phyloP scores from a whole-genome alignment of 2,888 invertebrate species.

The Chrysolina oricalcia region DNA sequence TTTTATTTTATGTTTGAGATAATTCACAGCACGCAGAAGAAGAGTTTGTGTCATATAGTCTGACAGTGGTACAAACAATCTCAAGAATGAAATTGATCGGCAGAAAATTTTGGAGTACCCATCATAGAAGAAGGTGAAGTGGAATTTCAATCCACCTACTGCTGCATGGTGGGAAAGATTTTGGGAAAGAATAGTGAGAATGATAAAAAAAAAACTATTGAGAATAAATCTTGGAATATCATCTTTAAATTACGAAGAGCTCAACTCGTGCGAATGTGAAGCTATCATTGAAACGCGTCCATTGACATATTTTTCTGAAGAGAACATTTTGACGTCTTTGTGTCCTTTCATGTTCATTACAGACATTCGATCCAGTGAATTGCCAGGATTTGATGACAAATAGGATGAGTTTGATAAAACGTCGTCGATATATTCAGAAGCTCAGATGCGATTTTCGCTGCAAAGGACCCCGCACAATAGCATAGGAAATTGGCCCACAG shows the following conservation, averaged over 20 bases:
- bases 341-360: too few species aligned
- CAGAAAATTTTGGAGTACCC: conserved; percentile 46
- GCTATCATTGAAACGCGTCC: too few species aligned
- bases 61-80: conserved; percentile 15
- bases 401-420: conserved; percentile 19
- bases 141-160: too few species aligned
- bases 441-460: not conserved
- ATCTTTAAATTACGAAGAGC: conserved; percentile 56
- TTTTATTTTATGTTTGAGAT: conserved; percentile 1
- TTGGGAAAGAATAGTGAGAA: conserved; percentile 18
- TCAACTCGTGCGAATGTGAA: conserved; percentile 29
- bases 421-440: not conserved
- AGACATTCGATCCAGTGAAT: not conserved
- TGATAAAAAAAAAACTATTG: conserved; percentile 66
- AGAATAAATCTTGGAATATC: conserved; percentile 62
- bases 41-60: conserved; percentile 15
- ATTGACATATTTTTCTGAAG: too few species aligned
- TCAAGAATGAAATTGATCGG: not conserved
- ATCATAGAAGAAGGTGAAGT: conserved; percentile 50
- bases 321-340: too few species aligned
- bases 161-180: conserved; percentile 70
- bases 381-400: conserved; percentile 19
- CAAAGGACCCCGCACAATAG: too few species aligned
- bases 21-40: conserved; percentile 18
- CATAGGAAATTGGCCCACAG: too few species aligned